Conservation (phyloP, 2,797 vertebrate species). For the Dendrocincla tyrannina region DNA sequence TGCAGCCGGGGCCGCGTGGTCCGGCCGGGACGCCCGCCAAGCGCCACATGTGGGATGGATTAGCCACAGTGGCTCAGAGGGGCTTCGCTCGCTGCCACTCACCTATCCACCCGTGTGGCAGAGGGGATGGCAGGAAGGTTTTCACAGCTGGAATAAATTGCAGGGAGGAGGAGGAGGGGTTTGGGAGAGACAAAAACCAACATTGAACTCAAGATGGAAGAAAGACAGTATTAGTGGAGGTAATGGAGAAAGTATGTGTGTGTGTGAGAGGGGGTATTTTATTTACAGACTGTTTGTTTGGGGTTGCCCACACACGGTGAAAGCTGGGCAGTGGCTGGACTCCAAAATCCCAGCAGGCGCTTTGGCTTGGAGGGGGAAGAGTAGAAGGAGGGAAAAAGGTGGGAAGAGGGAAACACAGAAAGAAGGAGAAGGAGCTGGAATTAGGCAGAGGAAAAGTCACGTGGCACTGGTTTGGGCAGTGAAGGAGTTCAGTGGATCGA, state of each 20-base stretch:
- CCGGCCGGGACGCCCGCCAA: constrained; percentile 55
- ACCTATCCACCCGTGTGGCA: constrained; percentile 80
- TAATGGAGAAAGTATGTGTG: constrained; percentile 81
- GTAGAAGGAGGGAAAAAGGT: not conserved
- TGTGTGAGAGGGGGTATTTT: constrained; percentile 41
- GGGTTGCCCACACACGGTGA: constrained; percentile 63
- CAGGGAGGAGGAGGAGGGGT: constrained; percentile 70
- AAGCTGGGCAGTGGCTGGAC: constrained; percentile 33
- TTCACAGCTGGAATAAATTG: constrained; percentile 89
- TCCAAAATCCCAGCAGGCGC: constrained; percentile 56
- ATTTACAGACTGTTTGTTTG: constrained; percentile 72
- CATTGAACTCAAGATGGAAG: constrained; percentile 79
- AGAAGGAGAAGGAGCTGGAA: not conserved
- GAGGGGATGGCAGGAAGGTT: constrained; percentile 81
- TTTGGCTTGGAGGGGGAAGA: not conserved
- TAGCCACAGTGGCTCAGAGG: constrained; percentile 76
- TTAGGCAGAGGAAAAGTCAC: not conserved
- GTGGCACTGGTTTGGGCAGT: not conserved
- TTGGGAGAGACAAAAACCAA: constrained; percentile 81
- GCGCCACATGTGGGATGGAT: constrained; percentile 82
- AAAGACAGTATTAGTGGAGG: constrained; percentile 75
- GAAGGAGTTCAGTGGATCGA: not conserved
- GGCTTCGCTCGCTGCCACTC: constrained; percentile 79
- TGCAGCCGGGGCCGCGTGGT: constrained; percentile 4
- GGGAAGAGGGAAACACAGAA: not conserved